These are phyloP conservation scores for Haliaeetus leucogaster DNA, from an alignment of 2,113 vertebrate genomes.

Conservation along the genomic window DNA sequence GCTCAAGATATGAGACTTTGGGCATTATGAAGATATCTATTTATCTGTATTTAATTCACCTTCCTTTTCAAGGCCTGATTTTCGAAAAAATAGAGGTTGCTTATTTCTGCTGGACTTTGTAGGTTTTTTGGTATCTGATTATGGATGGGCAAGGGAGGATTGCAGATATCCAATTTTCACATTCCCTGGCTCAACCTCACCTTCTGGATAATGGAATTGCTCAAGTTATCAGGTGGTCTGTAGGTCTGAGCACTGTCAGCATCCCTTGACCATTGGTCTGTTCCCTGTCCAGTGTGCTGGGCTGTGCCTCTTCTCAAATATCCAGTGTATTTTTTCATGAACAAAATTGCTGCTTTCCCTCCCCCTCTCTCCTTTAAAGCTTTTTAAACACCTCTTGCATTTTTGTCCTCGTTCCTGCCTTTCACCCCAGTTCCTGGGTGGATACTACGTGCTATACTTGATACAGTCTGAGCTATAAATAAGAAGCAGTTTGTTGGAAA, in stretches of 20 bases:
- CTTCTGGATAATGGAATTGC: background rate
- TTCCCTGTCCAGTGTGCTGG: background rate
- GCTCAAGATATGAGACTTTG: background rate
- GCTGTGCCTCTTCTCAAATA: background rate
- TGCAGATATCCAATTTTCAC: background rate
- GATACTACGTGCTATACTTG: constrained; percentile 52
- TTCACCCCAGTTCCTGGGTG: constrained; percentile 57
- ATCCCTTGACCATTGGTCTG: background rate
- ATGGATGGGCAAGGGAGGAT: background rate
- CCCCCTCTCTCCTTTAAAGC: background rate
- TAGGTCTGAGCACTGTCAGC: background rate
- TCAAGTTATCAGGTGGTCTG: background rate
- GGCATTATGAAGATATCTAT: background rate
- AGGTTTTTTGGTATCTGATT: background rate
- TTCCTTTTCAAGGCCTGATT: background rate
- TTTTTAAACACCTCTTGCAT: background rate
- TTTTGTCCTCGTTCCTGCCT: constrained; percentile 56
- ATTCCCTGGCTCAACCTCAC: background rate
- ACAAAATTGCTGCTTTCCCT: background rate
- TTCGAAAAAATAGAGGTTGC: background rate
- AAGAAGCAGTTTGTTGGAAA: constrained; percentile 49
- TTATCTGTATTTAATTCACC: background rate
- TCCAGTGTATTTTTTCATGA: background rate
- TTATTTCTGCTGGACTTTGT: background rate
- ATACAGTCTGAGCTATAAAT: constrained; percentile 57